Base-by-base conservation (phyloP, 2,113 vertebrate species). In the Cavia aperea region DNA sequence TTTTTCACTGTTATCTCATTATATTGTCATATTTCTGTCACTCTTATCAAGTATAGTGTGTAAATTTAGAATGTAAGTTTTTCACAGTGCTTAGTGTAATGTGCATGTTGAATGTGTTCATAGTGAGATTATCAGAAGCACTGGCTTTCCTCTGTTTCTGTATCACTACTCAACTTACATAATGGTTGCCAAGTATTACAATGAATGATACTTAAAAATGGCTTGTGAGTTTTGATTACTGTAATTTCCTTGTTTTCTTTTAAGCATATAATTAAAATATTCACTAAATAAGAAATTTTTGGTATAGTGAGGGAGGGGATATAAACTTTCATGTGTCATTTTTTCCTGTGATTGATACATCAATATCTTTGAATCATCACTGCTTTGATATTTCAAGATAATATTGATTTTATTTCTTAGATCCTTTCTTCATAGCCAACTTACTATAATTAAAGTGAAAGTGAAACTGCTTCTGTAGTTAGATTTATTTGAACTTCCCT, bases 291-390 rank as follows among this genome's bases (percentile, higher is more conserved):
- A 88, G 7, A 8, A 90, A 89, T 68, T 51, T 93, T 95, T 51
- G 79, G 29, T 21, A 77, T 15, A 66, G 1, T 43, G 13, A 94
- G 7, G 33, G 9, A 77, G 58, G 85, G 3, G 1, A 81, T 88
- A 88, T 12, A 54, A 86, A 68, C 5, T 49, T 86, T 78, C 5
- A 31, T 33, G 36, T 26, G 18, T 43, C 33, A 56, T 82, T 33
- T 85, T 82, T 73, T n/a, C 15, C 78, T 93, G 23, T 79, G 81
- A 83, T 75, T 91, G 81, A 81, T 78, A 78, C 65, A 51, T 68
- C 5, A 75, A 63, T 89, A 81, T 43, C 33, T 8, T 70, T 72
- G 85, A 88, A 77, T 2, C 23, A 77, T 49, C 7, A 36, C 39
- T 89, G 36, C 19, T 46, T 90, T 94, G 49, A 62, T 26, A 79